Conservation (phyloP, 2,888 invertebrate species). For the Parelbella ahira region DNA sequence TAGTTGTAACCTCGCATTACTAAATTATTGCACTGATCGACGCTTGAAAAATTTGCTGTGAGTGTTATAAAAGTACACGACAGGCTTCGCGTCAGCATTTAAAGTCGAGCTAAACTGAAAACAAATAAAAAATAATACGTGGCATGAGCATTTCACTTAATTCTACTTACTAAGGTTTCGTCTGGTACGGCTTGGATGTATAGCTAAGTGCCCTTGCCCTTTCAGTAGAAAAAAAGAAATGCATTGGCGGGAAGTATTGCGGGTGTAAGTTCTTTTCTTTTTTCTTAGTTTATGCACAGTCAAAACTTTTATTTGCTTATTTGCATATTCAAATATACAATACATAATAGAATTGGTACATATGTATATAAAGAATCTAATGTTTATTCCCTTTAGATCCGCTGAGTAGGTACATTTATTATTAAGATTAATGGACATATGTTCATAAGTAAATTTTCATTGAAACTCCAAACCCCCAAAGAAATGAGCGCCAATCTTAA, state of each 20-base stretch:
- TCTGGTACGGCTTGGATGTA: constrained; percentile 21
- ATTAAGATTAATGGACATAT: no score
- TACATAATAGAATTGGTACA: no score
- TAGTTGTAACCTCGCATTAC: no score
- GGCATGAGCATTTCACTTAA: constrained; percentile 22
- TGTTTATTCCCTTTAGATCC: no score
- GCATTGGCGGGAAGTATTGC: constrained; percentile 15
- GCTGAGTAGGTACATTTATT: no score
- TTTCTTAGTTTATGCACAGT: no score
- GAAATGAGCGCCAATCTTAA: no score
- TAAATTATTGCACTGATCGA: neutral
- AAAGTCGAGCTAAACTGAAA: constrained; percentile 17
- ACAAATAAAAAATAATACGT: constrained; percentile 21
- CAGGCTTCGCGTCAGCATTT: constrained; percentile 10
- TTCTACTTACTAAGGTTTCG: constrained; percentile 25
- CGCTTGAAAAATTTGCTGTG: neutral
- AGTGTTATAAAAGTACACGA: constrained; percentile 10
- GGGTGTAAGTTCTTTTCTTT: constrained; percentile 1
- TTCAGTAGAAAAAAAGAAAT: constrained; percentile 11
- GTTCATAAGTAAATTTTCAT: no score
- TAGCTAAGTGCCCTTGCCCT: constrained; percentile 21
- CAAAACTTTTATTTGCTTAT: no score
- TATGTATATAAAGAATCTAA: no score
- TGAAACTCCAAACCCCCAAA: no score
- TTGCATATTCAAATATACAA: no score